Evolutionary conservation across 1,140 invertebrate genomes (phyloP), one percentile per base, ranked within the genome.

Genomic region (Homalodisca vitripennis): DNA sequence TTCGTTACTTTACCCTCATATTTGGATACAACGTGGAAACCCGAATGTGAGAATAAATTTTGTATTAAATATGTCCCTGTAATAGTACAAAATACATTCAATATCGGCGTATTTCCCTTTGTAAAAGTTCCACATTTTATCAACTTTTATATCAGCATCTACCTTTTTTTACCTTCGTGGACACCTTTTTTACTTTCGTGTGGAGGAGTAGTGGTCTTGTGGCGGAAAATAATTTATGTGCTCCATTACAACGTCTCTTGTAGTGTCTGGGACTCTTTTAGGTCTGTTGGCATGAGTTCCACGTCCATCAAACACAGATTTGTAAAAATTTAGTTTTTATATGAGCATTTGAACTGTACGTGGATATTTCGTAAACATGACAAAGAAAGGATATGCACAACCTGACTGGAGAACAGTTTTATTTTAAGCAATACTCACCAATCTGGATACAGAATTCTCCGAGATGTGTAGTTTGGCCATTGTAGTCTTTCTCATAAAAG

Each of bases 41-140:
- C 67, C 66, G 57, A 68, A 68, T 30, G 2, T 26, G 2, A 68
- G 34, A 34, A 62, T 63, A 68, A 68, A 68, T 30, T 68, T 53
- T 62, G 29, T 30, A 30, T 46, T 68, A 53, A 68, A 68, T n/a
- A 62, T 46, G 34, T 68, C 51, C 57, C 57, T 17, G 22, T 68
- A 68, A 29, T 60, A 63, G 32, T 63, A 30, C 57, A 60, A 22
- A 63, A 27, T 12, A 63, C 24, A 30, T 14, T 41, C 17, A 17
- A 41, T 64, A 32, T 68, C 31, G 3, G 55, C 51, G 34, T 63
- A 68, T 62, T 68, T 68, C 34, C 30, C 29, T 63, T 26, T 47
- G 41, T 27, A 51, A 24, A 48, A 27, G n/a, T n/a, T n/a, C n/a
- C n/a, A n/a, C n/a, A n/a, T n/a, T n/a, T n/a, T n/a, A n/a, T n/a